phyloP scores from a whole-genome alignment of 2,888 invertebrate genomes.

The Timandra comae region DNA sequence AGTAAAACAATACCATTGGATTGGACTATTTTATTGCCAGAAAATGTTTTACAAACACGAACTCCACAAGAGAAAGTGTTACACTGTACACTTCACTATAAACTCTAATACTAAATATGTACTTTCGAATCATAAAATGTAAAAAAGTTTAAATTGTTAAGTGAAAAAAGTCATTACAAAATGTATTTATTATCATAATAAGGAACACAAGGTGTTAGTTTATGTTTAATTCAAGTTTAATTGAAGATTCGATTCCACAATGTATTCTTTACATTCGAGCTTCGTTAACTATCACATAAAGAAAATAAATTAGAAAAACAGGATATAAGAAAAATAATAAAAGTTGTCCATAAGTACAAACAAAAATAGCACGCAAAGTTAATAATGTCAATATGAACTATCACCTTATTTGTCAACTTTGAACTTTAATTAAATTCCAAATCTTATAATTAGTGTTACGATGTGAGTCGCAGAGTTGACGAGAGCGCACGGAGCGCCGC shows the following conservation, averaged over 20 bases:
- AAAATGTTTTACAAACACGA: slow-evolving; percentile 72
- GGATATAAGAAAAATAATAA: slow-evolving; percentile 51
- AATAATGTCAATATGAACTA: slow-evolving; percentile 64
- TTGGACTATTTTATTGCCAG: slow-evolving; percentile 77
- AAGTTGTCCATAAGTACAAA: slow-evolving; percentile 54
- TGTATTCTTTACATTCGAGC: slow-evolving; percentile 64
- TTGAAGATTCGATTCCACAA: slow-evolving; percentile 60
- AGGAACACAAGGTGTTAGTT: slow-evolving; percentile 52
- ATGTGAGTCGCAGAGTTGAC: slow-evolving; percentile 38
- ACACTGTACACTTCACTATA: slow-evolving; percentile 67
- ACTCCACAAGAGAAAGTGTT: slow-evolving; percentile 51
- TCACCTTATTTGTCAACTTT: slow-evolving; percentile 72
- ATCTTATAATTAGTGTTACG: slow-evolving; percentile 66
- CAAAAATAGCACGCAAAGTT: slow-evolving; percentile 63
- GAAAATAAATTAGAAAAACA: slow-evolving; percentile 71
- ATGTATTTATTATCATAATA: slow-evolving; percentile 29
- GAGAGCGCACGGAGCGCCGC: slow-evolving; percentile 17
- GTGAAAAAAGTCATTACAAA: slow-evolving; percentile 8
- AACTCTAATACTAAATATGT: slow-evolving; percentile 61
- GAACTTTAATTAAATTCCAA: slow-evolving; percentile 68
- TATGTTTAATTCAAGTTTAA: slow-evolving; percentile 39
- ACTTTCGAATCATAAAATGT: slow-evolving; percentile 50
- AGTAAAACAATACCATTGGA: slow-evolving; percentile 35
- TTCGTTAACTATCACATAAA: slow-evolving; percentile 67
- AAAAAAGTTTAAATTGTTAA: slow-evolving; percentile 34